Evolutionary conservation across 1,140 invertebrate genomes (phyloP).

Genomic region (Hestina assimilis): DNA sequence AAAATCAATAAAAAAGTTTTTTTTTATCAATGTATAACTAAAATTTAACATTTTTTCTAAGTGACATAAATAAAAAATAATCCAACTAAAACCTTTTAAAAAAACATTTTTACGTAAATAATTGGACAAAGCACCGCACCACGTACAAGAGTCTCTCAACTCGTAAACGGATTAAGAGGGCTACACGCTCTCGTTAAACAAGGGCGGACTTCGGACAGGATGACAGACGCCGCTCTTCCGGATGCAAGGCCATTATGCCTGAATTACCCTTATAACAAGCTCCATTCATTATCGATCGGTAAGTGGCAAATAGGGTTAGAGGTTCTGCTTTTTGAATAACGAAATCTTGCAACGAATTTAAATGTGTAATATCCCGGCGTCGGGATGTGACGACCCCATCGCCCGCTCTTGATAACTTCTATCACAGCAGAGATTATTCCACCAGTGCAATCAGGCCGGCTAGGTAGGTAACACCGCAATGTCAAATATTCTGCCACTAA

Average conservation of each 20-base stretch:
- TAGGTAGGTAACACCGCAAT: too few relatives aligned
- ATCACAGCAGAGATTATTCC: too few relatives aligned
- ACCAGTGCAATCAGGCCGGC: too few relatives aligned
- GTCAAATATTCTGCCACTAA: too few relatives aligned
- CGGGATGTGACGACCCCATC: too few relatives aligned
- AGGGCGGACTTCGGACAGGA: slow-evolving; percentile 53
- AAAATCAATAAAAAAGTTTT: too few relatives aligned
- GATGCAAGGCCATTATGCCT: slow-evolving; percentile 15
- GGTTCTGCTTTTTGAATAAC: background rate
- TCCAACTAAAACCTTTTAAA: too few relatives aligned
- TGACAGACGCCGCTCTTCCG: slow-evolving; percentile 10
- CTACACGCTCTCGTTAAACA: slow-evolving; percentile 48
- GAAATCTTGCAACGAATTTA: background rate
- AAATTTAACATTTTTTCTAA: too few relatives aligned
- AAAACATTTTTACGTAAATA: too few relatives aligned
- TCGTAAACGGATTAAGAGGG: slow-evolving; percentile 61
- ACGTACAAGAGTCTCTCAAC: slow-evolving; percentile 35
- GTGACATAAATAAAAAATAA: too few relatives aligned
- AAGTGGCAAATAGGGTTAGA: background rate
- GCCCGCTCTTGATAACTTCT: too few relatives aligned
- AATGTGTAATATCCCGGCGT: background rate
- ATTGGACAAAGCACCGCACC: slow-evolving; percentile 40
- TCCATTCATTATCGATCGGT: background rate
- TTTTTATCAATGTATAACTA: too few relatives aligned
- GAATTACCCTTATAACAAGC: background rate